Percentiles rank a stretch among this genome's conserved stretches.
Evolutionary conservation across 64 coral and sea anemone genomes (phyloP).

Genomic region (Acropora tenuis): DNA sequence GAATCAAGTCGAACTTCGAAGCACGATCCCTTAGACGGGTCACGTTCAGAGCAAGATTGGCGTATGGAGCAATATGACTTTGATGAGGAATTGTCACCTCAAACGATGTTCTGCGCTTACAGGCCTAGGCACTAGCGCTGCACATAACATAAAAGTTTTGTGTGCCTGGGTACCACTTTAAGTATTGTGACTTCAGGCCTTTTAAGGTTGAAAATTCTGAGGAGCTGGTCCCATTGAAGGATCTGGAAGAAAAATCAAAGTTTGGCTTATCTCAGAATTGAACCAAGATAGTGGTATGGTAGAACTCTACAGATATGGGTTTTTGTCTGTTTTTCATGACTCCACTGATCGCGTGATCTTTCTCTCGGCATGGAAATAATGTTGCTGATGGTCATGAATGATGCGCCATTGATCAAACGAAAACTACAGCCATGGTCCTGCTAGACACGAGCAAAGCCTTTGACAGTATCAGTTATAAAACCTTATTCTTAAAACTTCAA

Average conservation of each 20-base stretch:
- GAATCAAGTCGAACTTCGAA: constrained; percentile 92
- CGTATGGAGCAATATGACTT: constrained; percentile 71
- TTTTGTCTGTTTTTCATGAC: too few species aligned
- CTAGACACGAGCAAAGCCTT: too few species aligned
- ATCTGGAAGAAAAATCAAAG: constrained; percentile 30
- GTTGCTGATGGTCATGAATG: too few species aligned
- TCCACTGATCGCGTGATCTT: too few species aligned
- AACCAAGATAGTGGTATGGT: too few species aligned
- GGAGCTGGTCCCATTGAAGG: constrained; percentile 68
- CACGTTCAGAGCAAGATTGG: constrained; percentile 72
- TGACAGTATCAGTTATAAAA: too few species aligned
- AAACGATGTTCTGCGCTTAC: constrained; percentile 8
- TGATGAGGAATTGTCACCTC: constrained; percentile 58
- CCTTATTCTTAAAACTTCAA: too few species aligned
- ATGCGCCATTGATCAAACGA: too few species aligned
- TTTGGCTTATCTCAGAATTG: constrained; percentile 9
- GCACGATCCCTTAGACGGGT: constrained; percentile 81
- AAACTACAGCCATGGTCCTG: too few species aligned
- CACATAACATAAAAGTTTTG: constrained; percentile 49
- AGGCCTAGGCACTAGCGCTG: constrained; percentile 64
- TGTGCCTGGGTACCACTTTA: constrained; percentile 73
- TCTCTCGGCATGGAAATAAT: too few species aligned
- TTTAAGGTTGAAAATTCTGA: constrained; percentile 84
- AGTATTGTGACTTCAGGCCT: constrained; percentile 74
- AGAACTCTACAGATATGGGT: too few species aligned